Evolutionary conservation across 2,797 vertebrate species (phyloP).

Genomic region (Scolopax bukidnonensis): DNA sequence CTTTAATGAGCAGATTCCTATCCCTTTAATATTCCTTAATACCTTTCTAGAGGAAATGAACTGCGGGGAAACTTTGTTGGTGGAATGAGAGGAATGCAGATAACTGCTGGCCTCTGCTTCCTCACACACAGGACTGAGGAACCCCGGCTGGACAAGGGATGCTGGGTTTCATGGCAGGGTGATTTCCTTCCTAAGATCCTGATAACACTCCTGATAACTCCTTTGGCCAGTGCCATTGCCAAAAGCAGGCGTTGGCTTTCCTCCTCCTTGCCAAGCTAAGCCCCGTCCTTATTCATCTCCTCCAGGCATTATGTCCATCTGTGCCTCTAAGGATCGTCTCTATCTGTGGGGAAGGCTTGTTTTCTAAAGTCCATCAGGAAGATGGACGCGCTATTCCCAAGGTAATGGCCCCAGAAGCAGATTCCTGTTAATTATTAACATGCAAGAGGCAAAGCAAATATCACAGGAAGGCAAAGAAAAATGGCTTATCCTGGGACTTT

Average conservation of each 20-base stretch:
- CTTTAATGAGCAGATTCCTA: constrained; percentile 70
- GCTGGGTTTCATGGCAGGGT: neutral
- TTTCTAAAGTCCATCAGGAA: neutral
- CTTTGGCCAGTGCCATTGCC: neutral
- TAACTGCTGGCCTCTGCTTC: constrained; percentile 42
- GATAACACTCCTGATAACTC: neutral
- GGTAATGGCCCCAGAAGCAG: neutral
- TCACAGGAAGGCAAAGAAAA: neutral
- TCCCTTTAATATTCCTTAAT: constrained; percentile 67
- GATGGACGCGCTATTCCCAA: neutral
- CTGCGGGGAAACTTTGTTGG: constrained; percentile 29
- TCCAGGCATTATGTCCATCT: neutral
- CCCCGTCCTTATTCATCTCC: neutral
- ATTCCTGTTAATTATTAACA: constrained; percentile 13
- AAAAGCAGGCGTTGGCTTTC: neutral
- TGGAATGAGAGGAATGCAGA: constrained; percentile 70
- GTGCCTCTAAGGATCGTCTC: neutral
- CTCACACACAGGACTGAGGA: constrained; percentile 16
- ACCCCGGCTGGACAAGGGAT: neutral
- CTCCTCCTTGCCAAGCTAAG: neutral
- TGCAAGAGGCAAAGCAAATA: neutral
- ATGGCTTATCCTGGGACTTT: neutral
- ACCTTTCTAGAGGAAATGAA: constrained; percentile 69
- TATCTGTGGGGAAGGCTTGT: neutral
- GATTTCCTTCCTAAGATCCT: constrained; percentile 20